Evolutionary conservation across 2,888 invertebrate species (phyloP).

Genomic region (Zele albiditarsus): DNA sequence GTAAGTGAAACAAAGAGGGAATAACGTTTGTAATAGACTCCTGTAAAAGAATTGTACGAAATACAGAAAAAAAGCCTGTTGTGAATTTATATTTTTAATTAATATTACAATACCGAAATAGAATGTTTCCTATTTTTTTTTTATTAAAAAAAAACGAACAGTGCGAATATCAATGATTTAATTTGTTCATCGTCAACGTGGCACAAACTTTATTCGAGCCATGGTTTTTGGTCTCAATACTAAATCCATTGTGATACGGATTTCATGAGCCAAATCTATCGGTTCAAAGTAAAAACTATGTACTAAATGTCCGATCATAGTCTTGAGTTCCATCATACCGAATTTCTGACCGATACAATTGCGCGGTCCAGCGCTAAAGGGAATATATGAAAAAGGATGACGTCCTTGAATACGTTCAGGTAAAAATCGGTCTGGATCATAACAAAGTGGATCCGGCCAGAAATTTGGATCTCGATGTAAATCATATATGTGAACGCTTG

Average conservation of each 20-base stretch:
- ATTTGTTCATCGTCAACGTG: conserved; percentile 7
- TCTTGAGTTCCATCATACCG: conserved; percentile 63
- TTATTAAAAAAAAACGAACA: not conserved
- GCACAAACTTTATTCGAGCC: conserved; percentile 56
- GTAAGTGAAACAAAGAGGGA: conserved; percentile 40
- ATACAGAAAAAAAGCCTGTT: conserved; percentile 58
- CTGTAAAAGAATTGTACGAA: conserved; percentile 60
- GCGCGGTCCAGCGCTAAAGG: conserved; percentile 82
- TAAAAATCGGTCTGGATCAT: conserved; percentile 81
- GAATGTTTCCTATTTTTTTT: not conserved
- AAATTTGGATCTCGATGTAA: conserved; percentile 78
- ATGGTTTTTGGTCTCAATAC: conserved; percentile 54
- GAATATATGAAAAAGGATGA: conserved; percentile 80
- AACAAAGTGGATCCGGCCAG: conserved; percentile 79
- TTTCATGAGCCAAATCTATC: conserved; percentile 55
- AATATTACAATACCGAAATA: not conserved
- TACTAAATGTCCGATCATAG: conserved; percentile 54
- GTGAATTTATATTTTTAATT: conserved; percentile 44
- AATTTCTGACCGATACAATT: conserved; percentile 57
- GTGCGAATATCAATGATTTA: not conserved
- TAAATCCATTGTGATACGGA: conserved; percentile 52
- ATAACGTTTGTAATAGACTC: conserved; percentile 54
- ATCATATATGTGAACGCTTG: conserved; percentile 78
- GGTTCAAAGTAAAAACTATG: conserved; percentile 61
- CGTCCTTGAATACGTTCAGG: conserved; percentile 73